Evolutionary conservation across 2,888 invertebrate genomes (phyloP).

Genomic region (Celastrina argiolus): DNA sequence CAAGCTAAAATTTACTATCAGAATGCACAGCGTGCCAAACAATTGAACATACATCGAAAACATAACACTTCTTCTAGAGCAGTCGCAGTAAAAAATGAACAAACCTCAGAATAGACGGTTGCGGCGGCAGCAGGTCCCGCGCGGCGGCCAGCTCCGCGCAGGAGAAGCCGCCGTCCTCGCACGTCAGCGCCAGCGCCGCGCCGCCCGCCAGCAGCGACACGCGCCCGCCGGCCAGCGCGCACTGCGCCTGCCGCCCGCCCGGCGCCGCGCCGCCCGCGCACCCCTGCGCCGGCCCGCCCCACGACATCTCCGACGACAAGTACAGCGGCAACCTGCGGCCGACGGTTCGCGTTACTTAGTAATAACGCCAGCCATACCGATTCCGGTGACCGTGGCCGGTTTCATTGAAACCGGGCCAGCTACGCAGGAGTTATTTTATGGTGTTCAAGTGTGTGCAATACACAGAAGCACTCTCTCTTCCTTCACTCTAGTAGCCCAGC

Average conservation of each 20-base stretch:
- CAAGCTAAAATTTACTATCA: too few relatives aligned
- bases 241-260: conserved; percentile 11
- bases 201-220: neutral
- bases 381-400: too few relatives aligned
- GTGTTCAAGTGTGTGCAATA: too few relatives aligned
- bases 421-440: too few relatives aligned
- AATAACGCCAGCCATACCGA: neutral
- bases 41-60: too few relatives aligned
- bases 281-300: conserved; percentile 10
- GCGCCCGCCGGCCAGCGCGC: conserved; percentile 1
- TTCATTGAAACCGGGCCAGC: too few relatives aligned
- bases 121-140: neutral
- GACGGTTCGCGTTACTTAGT: too few relatives aligned
- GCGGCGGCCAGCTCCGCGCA: neutral
- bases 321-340: neutral
- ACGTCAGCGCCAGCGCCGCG: neutral
- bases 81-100: too few relatives aligned
- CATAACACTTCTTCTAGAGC: too few relatives aligned
- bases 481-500: too few relatives aligned
- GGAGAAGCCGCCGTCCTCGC: neutral
- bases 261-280: conserved; percentile 1
- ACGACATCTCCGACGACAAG: neutral
- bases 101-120: neutral
- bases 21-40: too few relatives aligned
- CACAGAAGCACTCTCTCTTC: too few relatives aligned